Evolutionary conservation across 2,888 invertebrate species (phyloP).

Genomic region (Gastrophysa polygoni): DNA sequence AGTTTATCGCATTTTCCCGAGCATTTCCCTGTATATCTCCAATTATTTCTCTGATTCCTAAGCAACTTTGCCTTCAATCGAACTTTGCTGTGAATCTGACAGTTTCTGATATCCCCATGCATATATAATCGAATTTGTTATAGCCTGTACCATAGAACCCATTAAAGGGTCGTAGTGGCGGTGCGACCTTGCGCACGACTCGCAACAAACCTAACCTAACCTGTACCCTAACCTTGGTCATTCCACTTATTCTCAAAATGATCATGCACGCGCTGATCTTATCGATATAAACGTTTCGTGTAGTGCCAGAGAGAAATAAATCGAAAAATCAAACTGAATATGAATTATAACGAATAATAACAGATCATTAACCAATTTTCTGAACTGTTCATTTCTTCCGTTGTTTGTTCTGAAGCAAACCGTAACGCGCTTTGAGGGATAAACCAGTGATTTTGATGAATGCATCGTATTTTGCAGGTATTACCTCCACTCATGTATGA

Average conservation of each 20-base stretch:
- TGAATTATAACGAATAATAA: conserved; percentile 56
- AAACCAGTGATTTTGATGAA: conserved; percentile 30
- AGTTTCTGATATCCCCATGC: too few species aligned
- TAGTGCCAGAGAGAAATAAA: background rate
- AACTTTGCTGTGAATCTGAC: too few species aligned
- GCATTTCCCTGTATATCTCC: too few species aligned
- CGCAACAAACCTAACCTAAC: too few species aligned
- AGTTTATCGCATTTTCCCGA: too few species aligned
- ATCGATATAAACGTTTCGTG: background rate
- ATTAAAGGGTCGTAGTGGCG: too few species aligned
- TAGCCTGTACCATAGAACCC: too few species aligned
- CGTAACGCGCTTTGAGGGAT: conserved; percentile 51
- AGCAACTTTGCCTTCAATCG: too few species aligned
- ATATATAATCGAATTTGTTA: too few species aligned
- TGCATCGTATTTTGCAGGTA: conserved; percentile 10
- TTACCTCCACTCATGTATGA: background rate
- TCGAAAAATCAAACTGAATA: conserved; percentile 30
- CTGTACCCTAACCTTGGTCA: too few species aligned
- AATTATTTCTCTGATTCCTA: too few species aligned
- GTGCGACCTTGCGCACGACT: too few species aligned
- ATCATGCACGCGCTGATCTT: background rate
- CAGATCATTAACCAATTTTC: conserved; percentile 49
- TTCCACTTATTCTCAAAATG: background rate
- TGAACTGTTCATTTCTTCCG: conserved; percentile 53
- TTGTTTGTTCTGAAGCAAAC: conserved; percentile 55